phyloP scores from a whole-genome alignment of 2,797 vertebrate genomes.

The Martes flavigula region DNA sequence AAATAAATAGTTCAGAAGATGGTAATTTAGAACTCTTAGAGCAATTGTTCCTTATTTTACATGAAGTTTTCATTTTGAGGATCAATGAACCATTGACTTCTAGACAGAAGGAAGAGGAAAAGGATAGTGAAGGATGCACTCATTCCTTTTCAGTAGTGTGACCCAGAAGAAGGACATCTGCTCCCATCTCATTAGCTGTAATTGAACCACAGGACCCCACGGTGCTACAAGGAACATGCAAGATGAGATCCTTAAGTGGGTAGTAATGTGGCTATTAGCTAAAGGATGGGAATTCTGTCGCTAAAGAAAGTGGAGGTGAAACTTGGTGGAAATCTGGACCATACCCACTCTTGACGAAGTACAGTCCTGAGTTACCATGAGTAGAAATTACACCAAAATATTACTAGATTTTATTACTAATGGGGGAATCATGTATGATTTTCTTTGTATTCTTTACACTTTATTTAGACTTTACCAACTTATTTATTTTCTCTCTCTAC shows the following conservation, averaged over 20 bases:
- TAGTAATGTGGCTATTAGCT: background rate
- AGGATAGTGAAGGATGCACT: background rate
- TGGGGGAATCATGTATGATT: background rate
- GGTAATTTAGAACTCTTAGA: background rate
- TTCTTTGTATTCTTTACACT: background rate
- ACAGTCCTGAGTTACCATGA: background rate
- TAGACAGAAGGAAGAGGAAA: background rate
- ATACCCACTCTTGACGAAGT: background rate
- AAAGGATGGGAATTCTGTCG: background rate
- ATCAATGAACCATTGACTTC: background rate
- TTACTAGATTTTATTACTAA: background rate
- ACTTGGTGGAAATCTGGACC: background rate
- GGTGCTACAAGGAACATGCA: fast-evolving
- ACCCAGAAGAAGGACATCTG: background rate
- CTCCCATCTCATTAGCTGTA: background rate
- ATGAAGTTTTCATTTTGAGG: background rate
- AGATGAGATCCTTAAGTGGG: background rate
- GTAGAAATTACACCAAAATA: background rate
- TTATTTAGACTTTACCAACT: background rate
- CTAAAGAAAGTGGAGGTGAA: background rate
- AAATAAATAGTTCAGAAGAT: background rate
- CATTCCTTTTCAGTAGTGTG: background rate
- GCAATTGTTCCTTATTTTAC: background rate
- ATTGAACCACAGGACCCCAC: background rate
- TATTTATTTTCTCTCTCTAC: background rate